Percentiles rank a stretch among this genome's conserved stretches.
Evolutionary conservation across 2,888 invertebrate genomes (phyloP).

Genomic region (Hipparchia sbordonii): DNA sequence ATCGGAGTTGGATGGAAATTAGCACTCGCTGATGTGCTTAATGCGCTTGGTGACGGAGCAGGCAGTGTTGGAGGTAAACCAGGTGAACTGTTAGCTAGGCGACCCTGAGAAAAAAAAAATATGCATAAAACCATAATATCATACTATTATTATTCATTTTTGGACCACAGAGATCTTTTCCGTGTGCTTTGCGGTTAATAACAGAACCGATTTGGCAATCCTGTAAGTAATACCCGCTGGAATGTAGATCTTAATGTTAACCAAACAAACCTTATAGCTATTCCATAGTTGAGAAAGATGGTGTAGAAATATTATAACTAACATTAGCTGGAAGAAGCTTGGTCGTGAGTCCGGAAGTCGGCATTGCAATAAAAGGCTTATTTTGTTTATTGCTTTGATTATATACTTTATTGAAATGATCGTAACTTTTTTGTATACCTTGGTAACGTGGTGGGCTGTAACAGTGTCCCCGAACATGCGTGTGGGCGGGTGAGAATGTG

Average conservation of each 20-base stretch:
- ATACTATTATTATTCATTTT: too few relatives aligned
- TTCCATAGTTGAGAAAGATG: too few relatives aligned
- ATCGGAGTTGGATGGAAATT: constrained; percentile 77
- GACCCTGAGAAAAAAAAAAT: constrained; percentile 55
- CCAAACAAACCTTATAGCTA: too few relatives aligned
- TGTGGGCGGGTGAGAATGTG: constrained; percentile 81
- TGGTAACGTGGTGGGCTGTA: constrained; percentile 74
- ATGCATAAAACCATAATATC: background rate
- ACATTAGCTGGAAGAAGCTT: too few relatives aligned
- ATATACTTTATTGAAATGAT: background rate
- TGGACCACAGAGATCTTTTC: too few relatives aligned
- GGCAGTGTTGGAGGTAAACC: constrained; percentile 89
- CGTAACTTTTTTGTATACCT: constrained; percentile 50
- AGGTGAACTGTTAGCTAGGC: constrained; percentile 76
- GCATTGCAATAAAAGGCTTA: background rate
- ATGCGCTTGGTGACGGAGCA: constrained; percentile 86
- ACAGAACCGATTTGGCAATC: too few relatives aligned
- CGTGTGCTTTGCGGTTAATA: too few relatives aligned
- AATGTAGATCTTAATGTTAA: too few relatives aligned
- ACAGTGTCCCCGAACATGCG: constrained; percentile 90
- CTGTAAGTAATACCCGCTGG: too few relatives aligned
- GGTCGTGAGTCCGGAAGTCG: background rate
- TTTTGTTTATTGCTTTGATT: too few relatives aligned
- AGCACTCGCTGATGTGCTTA: constrained; percentile 86
- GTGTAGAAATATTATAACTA: too few relatives aligned